Percentiles rank a stretch among this genome's conserved stretches.
These are phyloP conservation scores for Nematopogon swammerdamellus DNA, from an alignment of 2,888 invertebrate species.

Conservation along the genomic window DNA sequence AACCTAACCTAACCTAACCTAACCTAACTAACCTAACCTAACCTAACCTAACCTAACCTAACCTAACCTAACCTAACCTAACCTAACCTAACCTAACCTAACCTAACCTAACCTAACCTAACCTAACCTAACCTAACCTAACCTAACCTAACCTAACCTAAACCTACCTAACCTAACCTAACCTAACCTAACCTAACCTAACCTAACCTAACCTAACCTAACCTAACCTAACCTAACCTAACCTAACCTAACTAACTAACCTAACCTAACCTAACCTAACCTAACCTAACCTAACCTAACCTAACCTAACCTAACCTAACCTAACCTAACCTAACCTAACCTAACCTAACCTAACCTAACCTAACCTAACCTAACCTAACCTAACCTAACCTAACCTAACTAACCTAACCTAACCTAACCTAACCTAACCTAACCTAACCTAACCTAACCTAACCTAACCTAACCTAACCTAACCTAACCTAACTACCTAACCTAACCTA, in stretches of 20 bases:
- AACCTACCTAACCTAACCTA: conserved; percentile 10
- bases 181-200: conserved; percentile 9
- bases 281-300: conserved; percentile 12
- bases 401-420: conserved; percentile 6
- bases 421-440: conserved; percentile 6
- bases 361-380: conserved; percentile 9
- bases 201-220: conserved; percentile 9
- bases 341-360: conserved; percentile 11
- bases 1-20: conserved; percentile 4
- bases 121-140: conserved; percentile 7
- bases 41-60: conserved; percentile 7
- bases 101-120: conserved; percentile 9
- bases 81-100: conserved; percentile 9
- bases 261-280: conserved; percentile 12
- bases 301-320: conserved; percentile 12
- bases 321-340: conserved; percentile 11
- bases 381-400: conserved; percentile 9
- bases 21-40: conserved; percentile 4
- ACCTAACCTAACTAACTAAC: conserved; percentile 11
- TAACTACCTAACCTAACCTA: conserved; percentile 9
- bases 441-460: conserved; percentile 8
- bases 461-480: conserved; percentile 9
- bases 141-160: conserved; percentile 9
- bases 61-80: conserved; percentile 8
- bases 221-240: conserved; percentile 12